Evolutionary conservation across 2,797 vertebrate genomes (phyloP).

Genomic region (Furcifer pardalis): DNA sequence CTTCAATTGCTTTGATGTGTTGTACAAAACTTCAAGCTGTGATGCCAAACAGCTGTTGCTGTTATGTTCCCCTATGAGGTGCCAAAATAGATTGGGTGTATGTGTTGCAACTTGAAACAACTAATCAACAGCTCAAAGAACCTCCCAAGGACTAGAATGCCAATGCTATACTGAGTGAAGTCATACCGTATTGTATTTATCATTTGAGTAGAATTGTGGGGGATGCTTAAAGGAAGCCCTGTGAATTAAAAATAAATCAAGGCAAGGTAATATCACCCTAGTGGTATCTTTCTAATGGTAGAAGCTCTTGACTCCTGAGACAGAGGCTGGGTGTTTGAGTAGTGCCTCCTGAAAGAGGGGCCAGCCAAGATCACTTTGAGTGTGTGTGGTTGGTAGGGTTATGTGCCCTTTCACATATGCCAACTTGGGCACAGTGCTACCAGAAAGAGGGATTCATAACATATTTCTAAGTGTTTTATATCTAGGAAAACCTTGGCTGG

Average conservation of each 20-base stretch:
- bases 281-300: too few species aligned
- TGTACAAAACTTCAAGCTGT: conserved; percentile 29
- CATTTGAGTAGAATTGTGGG: conserved; percentile 13
- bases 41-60: conserved; percentile 16
- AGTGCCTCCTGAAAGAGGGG: too few species aligned
- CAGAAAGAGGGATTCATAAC: too few species aligned
- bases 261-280: too few species aligned
- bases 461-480: too few species aligned
- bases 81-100: conserved; percentile 2
- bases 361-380: too few species aligned
- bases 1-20: conserved; percentile 1
- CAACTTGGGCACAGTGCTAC: too few species aligned
- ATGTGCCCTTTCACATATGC: too few species aligned
- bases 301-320: too few species aligned
- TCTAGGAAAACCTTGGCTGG: too few species aligned
- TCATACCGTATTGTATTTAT: conserved; percentile 55
- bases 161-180: conserved; percentile 25
- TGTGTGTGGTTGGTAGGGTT: too few species aligned
- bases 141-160: conserved; percentile 20
- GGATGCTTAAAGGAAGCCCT: conserved; percentile 54
- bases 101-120: conserved; percentile 27
- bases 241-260: conserved; percentile 61
- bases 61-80: background rate
- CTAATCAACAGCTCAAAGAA: conserved; percentile 21
- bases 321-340: too few species aligned